Evolutionary conservation across 2,888 invertebrate genomes (phyloP), one percentile per base, ranked within the genome.

Genomic region (Callimorpha dominula): DNA sequence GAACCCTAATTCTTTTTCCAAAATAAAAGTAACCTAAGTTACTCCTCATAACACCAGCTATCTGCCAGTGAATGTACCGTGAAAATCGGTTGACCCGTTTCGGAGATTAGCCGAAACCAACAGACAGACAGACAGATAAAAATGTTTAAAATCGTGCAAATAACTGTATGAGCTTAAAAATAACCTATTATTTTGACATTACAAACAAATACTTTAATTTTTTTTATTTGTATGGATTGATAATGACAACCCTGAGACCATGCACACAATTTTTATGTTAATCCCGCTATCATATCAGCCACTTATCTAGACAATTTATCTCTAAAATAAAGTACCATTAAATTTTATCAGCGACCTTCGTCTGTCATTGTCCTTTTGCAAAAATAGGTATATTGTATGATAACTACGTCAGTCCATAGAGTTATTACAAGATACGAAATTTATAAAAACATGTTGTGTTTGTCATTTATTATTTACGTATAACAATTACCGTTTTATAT

Each of bases 261-360:
- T 52, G 20, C 52, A 31, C 57, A 60, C 31, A 9, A 40, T 69
- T 50, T 65, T 68, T 71, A 81, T 78, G 77, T 67, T 78, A 82
- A 82, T 83, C 31, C 31, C 70, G 49, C 31, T 80, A 80, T 82
- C 43, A 64, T 80, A 78, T 78, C 83, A 54, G 50, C 63, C 66
- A 57, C 75, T 76, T 82, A 82, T 80, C 78, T 75, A 67, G 65
- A 77, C 71, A 70, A 75, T 76, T 78, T 80, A 82, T 84, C 78
- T 73, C 64, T 72, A 67, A 46, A 72, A 70, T 70, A 75, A 72
- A 76, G 54, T 75, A 74, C 70, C 67, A 64, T 77, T 72, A 63
- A 46, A 69, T 72, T 31, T 31, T 75, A 78, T 82, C 78, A 71
- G 50, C 57, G 73, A 84, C 82, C 85, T 84, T 82, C 73, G 72